Conservation (phyloP, 2,888 invertebrate species). For the Athripsodes cinereus region DNA sequence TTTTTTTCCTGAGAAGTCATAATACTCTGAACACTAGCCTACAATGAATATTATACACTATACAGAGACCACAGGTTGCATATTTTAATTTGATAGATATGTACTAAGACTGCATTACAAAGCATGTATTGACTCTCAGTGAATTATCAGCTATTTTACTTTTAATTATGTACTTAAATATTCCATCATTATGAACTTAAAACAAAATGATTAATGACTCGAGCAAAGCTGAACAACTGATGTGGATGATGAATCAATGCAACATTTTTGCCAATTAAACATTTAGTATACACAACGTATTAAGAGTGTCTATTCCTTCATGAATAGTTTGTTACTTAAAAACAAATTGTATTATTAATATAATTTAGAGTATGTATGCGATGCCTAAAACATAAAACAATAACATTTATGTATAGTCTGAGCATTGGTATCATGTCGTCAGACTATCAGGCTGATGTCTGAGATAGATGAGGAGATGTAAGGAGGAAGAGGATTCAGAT, state of each 20-base stretch:
- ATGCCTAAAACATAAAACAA: background rate
- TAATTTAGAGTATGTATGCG: background rate
- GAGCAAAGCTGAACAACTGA: background rate
- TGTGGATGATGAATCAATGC: background rate
- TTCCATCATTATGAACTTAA: too few relatives aligned
- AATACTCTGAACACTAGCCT: too few relatives aligned
- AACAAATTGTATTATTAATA: too few relatives aligned
- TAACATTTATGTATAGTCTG: conserved; percentile 9
- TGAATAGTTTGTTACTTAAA: background rate
- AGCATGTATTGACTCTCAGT: too few relatives aligned
- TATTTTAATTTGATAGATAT: too few relatives aligned
- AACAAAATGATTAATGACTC: background rate
- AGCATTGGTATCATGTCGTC: conserved; percentile 19
- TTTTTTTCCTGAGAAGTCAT: too few relatives aligned
- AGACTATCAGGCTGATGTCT: conserved; percentile 3
- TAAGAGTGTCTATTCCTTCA: background rate
- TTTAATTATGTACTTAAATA: too few relatives aligned
- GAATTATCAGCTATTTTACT: too few relatives aligned
- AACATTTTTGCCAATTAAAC: background rate
- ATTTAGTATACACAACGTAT: too few relatives aligned
- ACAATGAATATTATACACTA: too few relatives aligned
- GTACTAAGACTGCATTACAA: too few relatives aligned
- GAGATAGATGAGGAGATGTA: background rate
- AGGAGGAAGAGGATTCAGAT: conserved; percentile 4
- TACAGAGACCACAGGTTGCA: too few relatives aligned